A percentile compares a stretch with the other conserved stretches of the same genome.
phyloP scores from a whole-genome alignment of 2,888 invertebrate genomes.

The Drosophila lacicola region DNA sequence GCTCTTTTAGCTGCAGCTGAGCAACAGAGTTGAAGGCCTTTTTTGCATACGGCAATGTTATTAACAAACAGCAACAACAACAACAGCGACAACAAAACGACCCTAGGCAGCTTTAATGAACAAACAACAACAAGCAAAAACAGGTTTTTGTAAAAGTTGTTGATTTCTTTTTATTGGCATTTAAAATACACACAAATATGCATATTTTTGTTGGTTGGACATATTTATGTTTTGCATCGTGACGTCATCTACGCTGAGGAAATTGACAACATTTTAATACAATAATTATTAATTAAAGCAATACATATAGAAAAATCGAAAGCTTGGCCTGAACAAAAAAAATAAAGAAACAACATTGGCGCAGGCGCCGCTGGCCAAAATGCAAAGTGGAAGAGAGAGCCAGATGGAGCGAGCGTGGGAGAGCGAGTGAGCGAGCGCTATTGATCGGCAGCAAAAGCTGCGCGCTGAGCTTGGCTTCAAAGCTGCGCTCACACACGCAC shows the following conservation, averaged over 20 bases:
- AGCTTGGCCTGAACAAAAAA: constrained; percentile 32
- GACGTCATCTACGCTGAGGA: constrained; percentile 29
- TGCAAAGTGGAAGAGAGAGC: constrained; percentile 4
- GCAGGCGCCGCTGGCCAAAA: constrained; percentile 9
- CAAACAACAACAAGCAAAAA: constrained; percentile 25
- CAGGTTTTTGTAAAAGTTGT: constrained; percentile 59
- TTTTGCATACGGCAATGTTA: constrained; percentile 70
- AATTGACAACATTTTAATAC: constrained; percentile 25
- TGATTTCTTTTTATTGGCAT: constrained; percentile 51
- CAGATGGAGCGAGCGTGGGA: constrained; percentile 1
- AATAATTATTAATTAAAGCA: constrained; percentile 16
- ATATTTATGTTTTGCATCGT: constrained; percentile 20
- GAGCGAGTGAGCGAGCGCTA: constrained; percentile 20
- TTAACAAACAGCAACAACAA: constrained; percentile 29
- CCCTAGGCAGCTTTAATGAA: constrained; percentile 35
- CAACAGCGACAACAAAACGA: constrained; percentile 20
- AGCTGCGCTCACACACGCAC: constrained; percentile 23
- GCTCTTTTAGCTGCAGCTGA: constrained; percentile 32
- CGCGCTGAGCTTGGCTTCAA: constrained; percentile 32
- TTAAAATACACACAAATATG: constrained; percentile 24
- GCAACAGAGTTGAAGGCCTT: constrained; percentile 74
- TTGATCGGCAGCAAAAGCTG: constrained; percentile 27
- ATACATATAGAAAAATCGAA: constrained; percentile 34
- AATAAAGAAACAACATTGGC: constrained; percentile 18
- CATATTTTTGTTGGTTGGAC: constrained; percentile 5